Evolutionary conservation across 2,113 vertebrate species (phyloP).

Genomic region (Upupa epops): DNA sequence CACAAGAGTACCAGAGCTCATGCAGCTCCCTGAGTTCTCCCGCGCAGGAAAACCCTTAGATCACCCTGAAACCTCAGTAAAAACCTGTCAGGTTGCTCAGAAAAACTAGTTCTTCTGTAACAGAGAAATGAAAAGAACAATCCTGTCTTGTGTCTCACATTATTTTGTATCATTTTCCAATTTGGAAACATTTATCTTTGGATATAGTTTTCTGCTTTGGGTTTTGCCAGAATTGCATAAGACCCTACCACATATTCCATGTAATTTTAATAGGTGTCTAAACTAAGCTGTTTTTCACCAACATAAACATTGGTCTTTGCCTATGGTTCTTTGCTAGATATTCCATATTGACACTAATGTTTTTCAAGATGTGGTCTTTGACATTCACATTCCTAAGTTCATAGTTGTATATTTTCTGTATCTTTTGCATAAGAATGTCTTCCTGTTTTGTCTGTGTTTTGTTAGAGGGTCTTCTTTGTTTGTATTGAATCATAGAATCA

Average conservation of each 20-base stretch:
- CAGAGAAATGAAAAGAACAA: neutral
- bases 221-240: neutral
- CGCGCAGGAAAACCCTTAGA: too few relatives aligned
- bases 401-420: neutral
- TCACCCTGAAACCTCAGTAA: too few relatives aligned
- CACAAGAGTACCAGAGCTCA: too few relatives aligned
- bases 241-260: neutral
- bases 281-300: neutral
- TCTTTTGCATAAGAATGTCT: neutral
- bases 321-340: neutral
- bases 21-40: too few relatives aligned
- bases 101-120: neutral
- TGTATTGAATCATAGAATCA: neutral
- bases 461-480: neutral
- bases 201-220: neutral
- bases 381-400: neutral
- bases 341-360: neutral
- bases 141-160: fast-evolving
- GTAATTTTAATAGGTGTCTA: neutral
- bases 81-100: too few relatives aligned
- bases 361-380: neutral
- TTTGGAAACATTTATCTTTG: neutral
- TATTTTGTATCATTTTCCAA: neutral
- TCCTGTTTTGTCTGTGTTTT: neutral
- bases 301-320: neutral